Percentiles rank a stretch among this genome's conserved stretches.
Conservation (phyloP, 2,797 vertebrate species). For the Spatula clypeata region DNA sequence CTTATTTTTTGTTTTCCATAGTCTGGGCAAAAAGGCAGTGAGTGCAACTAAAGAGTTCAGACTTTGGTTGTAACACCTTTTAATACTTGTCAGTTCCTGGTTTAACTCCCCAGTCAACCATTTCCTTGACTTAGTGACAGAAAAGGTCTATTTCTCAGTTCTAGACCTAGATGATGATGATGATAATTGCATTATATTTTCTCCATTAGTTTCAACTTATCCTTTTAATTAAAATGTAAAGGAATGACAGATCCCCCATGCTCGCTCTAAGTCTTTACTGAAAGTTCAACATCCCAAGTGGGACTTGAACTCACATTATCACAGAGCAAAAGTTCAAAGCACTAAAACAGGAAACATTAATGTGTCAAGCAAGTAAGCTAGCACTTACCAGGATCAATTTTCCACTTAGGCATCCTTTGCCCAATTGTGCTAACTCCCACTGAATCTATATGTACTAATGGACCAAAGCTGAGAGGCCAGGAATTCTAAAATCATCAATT, state of each 20-base stretch:
- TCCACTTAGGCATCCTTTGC: constrained; percentile 81
- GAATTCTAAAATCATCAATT: constrained; percentile 76
- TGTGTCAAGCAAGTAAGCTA: constrained; percentile 58
- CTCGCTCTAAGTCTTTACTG: constrained; percentile 32
- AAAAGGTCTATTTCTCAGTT: constrained; percentile 28
- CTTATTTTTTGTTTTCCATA: neutral
- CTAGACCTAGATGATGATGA: constrained; percentile 15
- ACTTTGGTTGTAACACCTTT: neutral
- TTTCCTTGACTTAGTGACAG: constrained; percentile 18
- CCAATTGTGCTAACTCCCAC: constrained; percentile 78
- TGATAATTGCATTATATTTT: constrained; percentile 59
- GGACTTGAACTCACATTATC: constrained; percentile 58
- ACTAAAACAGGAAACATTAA: constrained; percentile 76
- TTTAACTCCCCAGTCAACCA: constrained; percentile 10
- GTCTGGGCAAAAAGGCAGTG: neutral
- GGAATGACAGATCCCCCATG: constrained; percentile 40
- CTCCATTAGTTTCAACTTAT: constrained; percentile 48
- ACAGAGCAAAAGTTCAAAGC: constrained; percentile 77
- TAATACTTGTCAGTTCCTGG: neutral
- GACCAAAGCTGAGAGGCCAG: constrained; percentile 74
- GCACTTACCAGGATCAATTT: constrained; percentile 84
- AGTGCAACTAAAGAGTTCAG: neutral
- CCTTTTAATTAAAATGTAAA: constrained; percentile 74
- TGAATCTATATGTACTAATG: constrained; percentile 82
- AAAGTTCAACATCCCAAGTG: constrained; percentile 55